Percentiles rank a stretch among this genome's conserved stretches.
These are phyloP conservation scores for Oryzaephilus surinamensis DNA, from an alignment of 1,140 invertebrate genomes.

Conservation along the genomic window DNA sequence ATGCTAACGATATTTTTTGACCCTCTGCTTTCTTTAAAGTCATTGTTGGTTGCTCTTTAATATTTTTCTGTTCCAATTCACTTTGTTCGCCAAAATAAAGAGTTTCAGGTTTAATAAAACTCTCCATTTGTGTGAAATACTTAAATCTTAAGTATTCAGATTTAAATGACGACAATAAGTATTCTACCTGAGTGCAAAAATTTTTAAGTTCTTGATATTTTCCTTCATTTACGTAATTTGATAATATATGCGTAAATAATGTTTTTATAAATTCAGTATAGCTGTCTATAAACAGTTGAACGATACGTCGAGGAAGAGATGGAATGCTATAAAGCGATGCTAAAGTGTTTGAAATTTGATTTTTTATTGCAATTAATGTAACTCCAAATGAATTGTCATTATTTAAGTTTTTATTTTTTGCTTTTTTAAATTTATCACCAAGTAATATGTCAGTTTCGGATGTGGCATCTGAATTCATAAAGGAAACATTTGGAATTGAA, in stretches of 20 bases:
- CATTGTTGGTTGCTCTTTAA: not conserved
- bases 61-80: not conserved
- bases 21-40: constrained; percentile 1
- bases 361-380: not conserved
- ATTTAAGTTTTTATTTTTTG: not conserved
- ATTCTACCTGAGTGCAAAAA: not conserved
- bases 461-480: not conserved
- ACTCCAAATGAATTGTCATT: not conserved
- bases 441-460: not conserved
- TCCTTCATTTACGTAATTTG: not conserved
- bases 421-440: not conserved
- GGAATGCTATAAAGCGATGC: constrained; percentile 1
- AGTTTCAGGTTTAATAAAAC: too few relatives aligned
- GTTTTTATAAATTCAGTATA: not conserved
- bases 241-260: not conserved
- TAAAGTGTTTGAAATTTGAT: too few relatives aligned
- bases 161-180: not conserved
- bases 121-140: constrained; percentile 1
- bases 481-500: not conserved
- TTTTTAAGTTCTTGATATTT: not conserved
- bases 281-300: constrained; percentile 1
- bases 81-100: not conserved
- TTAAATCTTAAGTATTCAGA: constrained; percentile 2
- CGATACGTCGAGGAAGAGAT: not conserved
- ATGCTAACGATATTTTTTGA: not conserved